These are phyloP conservation scores for Pogonognathellus flavescens DNA, from an alignment of 1,140 invertebrate species.

Conservation along the genomic window DNA sequence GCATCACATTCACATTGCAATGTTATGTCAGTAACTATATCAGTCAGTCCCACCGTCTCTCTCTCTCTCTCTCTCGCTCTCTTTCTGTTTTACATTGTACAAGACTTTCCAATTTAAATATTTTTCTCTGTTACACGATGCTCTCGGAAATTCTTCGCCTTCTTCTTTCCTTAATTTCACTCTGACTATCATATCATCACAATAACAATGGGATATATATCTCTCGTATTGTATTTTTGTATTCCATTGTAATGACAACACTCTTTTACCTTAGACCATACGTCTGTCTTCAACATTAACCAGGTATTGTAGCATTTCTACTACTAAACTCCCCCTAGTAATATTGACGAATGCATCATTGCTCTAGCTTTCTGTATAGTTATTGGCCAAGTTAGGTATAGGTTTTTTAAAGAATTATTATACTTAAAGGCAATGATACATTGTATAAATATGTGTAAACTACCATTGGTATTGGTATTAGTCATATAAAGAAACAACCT, in stretches of 20 bases:
- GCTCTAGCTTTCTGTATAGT: background rate
- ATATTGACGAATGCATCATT: too few relatives aligned
- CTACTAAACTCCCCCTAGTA: too few relatives aligned
- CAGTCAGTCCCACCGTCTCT: background rate
- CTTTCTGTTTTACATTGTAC: slow-evolving; percentile 48
- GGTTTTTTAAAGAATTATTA: too few relatives aligned
- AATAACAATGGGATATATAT: slow-evolving; percentile 47
- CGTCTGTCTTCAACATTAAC: too few relatives aligned
- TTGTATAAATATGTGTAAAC: too few relatives aligned
- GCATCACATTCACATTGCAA: slow-evolving; percentile 45
- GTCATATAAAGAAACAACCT: too few relatives aligned
- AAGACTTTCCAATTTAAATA: slow-evolving; percentile 63
- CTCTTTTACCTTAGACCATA: background rate
- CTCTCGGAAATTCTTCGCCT: slow-evolving; percentile 45
- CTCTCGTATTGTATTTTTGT: slow-evolving; percentile 41
- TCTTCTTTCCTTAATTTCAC: slow-evolving; percentile 41
- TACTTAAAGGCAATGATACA: too few relatives aligned
- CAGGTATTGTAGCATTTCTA: too few relatives aligned
- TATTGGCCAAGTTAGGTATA: background rate
- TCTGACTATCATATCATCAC: slow-evolving; percentile 47
- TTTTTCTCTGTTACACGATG: slow-evolving; percentile 55
- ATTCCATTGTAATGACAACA: slow-evolving; percentile 39
- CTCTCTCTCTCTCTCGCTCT: too few relatives aligned
- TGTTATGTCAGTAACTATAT: slow-evolving; percentile 48
- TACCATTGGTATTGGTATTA: too few relatives aligned